Conservation (phyloP, 1,140 invertebrate genomes). For the Ganaspis sp. region DNA sequence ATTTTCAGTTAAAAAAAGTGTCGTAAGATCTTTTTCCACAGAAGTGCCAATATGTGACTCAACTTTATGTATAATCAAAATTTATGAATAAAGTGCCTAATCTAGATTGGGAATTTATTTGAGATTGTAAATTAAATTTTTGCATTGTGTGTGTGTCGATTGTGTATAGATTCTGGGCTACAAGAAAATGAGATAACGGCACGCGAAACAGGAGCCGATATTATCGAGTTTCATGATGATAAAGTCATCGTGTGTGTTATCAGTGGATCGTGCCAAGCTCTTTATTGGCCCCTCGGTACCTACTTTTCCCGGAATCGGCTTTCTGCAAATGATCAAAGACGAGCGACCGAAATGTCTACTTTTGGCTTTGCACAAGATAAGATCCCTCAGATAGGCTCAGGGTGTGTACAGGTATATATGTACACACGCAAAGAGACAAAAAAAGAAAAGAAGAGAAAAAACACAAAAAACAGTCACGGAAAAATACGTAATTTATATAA, state of each 20-base stretch:
- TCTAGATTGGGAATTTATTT: neutral
- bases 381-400: conserved; percentile 53
- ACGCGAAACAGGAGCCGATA: conserved; percentile 12
- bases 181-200: neutral
- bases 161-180: neutral
- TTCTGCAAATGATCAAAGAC: conserved; percentile 55
- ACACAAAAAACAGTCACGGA: neutral
- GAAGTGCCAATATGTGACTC: neutral
- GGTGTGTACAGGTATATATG: conserved; percentile 38
- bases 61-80: neutral
- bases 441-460: neutral
- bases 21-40: neutral
- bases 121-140: neutral
- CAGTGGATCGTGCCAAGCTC: conserved; percentile 36
- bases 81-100: neutral
- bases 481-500: neutral
- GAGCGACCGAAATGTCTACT: conserved; percentile 48
- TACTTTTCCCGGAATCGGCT: conserved; percentile 52
- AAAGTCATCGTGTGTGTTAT: conserved; percentile 53
- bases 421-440: conserved; percentile 18
- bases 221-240: conserved; percentile 41
- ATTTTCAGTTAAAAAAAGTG: neutral
- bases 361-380: conserved; percentile 59
- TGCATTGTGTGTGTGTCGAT: neutral
- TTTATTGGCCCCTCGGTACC: conserved; percentile 11